Conservation (phyloP, 2,113 vertebrate genomes). For the Gracilinanus agilis region DNA sequence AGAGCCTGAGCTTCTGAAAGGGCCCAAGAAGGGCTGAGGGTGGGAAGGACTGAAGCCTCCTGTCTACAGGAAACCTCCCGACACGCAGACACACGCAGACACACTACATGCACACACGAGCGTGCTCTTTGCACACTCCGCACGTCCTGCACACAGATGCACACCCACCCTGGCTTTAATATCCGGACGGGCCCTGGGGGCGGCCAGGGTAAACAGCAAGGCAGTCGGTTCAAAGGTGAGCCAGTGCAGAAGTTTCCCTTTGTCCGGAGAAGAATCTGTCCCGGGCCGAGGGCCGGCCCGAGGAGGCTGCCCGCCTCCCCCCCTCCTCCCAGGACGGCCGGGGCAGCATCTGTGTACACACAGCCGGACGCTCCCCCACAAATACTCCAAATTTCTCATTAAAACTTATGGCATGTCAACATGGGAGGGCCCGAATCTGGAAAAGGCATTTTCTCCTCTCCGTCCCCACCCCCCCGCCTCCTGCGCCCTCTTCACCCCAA, state of each 20-base stretch:
- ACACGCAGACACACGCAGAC: no score
- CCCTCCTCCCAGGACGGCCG: conserved; percentile 77
- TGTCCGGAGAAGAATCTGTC: conserved; percentile 92
- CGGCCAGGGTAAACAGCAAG: conserved; percentile 99
- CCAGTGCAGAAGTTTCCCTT: conserved; percentile 95
- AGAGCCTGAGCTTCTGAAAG: conserved; percentile 43
- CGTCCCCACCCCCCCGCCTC: conserved; percentile 23
- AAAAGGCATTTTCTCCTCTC: conserved; percentile 83
- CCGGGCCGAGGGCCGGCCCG: conserved; percentile 81
- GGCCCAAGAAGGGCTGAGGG: conserved; percentile 84
- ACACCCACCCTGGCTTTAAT: conserved; percentile 93
- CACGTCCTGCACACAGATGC: background rate
- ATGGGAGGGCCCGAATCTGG: conserved; percentile 87
- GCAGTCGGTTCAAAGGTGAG: conserved; percentile 98
- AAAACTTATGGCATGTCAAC: conserved; percentile 92
- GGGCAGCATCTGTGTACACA: conserved; percentile 93
- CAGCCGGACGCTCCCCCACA: conserved; percentile 89
- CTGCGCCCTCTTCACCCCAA: background rate
- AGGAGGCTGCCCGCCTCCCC: conserved; percentile 82
- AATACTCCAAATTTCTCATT: conserved; percentile 90
- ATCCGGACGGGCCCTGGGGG: conserved; percentile 98
- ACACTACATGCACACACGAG: conserved; percentile 77
- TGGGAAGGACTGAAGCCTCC: conserved; percentile 64
- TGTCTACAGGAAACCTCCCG: no score
- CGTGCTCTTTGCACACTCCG: no score